These are phyloP conservation scores for Drosophila simulans DNA, from an alignment of 1,140 invertebrate genomes.

Conservation along the genomic window DNA sequence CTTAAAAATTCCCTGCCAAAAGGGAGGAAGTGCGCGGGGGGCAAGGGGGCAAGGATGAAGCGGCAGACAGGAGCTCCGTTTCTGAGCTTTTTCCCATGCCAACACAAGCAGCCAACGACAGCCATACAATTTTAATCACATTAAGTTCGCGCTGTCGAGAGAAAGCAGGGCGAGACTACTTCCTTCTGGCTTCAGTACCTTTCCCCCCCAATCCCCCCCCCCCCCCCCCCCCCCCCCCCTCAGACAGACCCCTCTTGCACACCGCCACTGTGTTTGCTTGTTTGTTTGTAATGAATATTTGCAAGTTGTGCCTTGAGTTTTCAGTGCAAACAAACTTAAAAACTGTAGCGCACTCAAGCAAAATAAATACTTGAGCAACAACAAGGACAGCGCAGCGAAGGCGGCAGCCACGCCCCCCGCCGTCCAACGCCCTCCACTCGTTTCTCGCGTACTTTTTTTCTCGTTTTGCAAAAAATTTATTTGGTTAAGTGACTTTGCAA, in stretches of 20 bases:
- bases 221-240: background rate
- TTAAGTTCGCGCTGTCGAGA: slow-evolving; percentile 67
- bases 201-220: no score
- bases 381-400: slow-evolving; percentile 5
- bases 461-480: slow-evolving; percentile 64
- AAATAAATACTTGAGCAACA: slow-evolving; percentile 77
- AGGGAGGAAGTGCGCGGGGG: background rate
- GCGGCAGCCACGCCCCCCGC: slow-evolving; percentile 19
- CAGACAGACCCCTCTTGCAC: background rate
- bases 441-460: slow-evolving; percentile 1
- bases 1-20: slow-evolving; percentile 13
- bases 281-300: slow-evolving; percentile 79
- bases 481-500: slow-evolving; percentile 77
- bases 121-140: slow-evolving; percentile 82
- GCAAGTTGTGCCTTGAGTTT: slow-evolving; percentile 76
- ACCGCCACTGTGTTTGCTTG: slow-evolving; percentile 24
- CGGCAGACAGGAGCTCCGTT: slow-evolving; percentile 1
- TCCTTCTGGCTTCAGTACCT: slow-evolving; percentile 7
- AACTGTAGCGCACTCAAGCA: slow-evolving; percentile 80
- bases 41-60: background rate
- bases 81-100: slow-evolving; percentile 18
- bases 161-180: slow-evolving; percentile 35
- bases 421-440: background rate
- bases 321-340: slow-evolving; percentile 80
- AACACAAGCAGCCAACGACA: slow-evolving; percentile 54